Conservation (phyloP, 2,888 invertebrate genomes). For the Phortica okadai region DNA sequence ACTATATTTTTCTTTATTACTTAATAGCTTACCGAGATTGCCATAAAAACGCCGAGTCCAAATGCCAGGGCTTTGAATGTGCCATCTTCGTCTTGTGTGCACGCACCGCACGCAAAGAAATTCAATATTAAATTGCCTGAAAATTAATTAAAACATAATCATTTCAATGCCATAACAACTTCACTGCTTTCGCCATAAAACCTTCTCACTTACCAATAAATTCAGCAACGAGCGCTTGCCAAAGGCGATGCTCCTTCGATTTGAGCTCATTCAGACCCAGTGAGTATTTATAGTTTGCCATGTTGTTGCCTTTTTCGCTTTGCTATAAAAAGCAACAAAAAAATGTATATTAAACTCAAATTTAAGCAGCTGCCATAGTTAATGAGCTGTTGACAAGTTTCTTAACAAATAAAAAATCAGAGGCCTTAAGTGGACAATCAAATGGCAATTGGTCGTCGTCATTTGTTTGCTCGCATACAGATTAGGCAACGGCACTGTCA, state of each 20-base stretch:
- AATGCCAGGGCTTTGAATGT: constrained; percentile 88
- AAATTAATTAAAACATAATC: constrained; percentile 1
- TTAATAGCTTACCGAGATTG: constrained; percentile 82
- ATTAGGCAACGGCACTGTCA: too few relatives aligned
- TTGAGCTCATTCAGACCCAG: constrained; percentile 85
- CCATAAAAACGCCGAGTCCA: constrained; percentile 89
- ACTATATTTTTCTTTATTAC: neutral
- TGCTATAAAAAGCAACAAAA: constrained; percentile 47
- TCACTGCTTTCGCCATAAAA: neutral
- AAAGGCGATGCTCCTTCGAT: constrained; percentile 81
- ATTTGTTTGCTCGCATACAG: neutral
- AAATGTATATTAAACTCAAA: constrained; percentile 12
- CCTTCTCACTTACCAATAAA: constrained; percentile 81
- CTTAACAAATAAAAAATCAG: neutral
- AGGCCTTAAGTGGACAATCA: constrained; percentile 13
- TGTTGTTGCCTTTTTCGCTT: constrained; percentile 52
- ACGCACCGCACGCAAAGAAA: constrained; percentile 92
- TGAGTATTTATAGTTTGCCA: constrained; percentile 79
- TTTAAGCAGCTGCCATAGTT: constrained; percentile 5
- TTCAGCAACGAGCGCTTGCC: constrained; percentile 90
- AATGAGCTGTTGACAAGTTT: constrained; percentile 3
- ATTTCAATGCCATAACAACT: neutral
- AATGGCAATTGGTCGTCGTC: neutral
- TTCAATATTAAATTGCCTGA: constrained; percentile 88
- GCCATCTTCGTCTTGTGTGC: constrained; percentile 78